Percentiles rank a stretch among this genome's conserved stretches.
phyloP scores from a whole-genome alignment of 2,888 invertebrate species.

The Criorhina ranunculi region DNA sequence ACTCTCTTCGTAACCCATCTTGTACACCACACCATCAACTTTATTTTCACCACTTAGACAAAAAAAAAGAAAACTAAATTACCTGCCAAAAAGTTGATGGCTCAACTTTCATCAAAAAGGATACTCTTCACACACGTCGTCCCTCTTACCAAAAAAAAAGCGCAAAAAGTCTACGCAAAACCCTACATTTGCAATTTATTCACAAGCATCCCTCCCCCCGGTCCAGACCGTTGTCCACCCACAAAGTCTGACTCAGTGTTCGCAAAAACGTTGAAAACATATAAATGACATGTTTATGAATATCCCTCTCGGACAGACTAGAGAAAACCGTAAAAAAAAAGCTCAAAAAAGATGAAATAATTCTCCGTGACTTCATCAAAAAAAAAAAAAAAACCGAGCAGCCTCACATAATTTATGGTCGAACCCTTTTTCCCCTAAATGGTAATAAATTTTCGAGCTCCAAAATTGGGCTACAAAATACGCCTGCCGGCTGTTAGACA shows the following conservation, averaged over 20 bases:
- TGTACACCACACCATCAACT: constrained; percentile 10
- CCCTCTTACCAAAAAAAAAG: too few species aligned
- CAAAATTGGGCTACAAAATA: constrained; percentile 46
- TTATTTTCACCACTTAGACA: constrained; percentile 22
- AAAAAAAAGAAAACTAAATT: constrained; percentile 42
- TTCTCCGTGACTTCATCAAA: constrained; percentile 53
- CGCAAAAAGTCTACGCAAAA: constrained; percentile 9
- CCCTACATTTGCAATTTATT: constrained; percentile 28
- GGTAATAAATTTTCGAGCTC: constrained; percentile 48
- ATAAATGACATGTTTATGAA: constrained; percentile 64
- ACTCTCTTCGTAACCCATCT: background rate
- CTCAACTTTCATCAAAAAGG: constrained; percentile 48
- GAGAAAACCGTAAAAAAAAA: constrained; percentile 2
- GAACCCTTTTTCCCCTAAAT: constrained; percentile 56
- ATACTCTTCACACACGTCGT: constrained; percentile 2
- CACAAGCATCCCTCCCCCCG: background rate
- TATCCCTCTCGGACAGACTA: constrained; percentile 28
- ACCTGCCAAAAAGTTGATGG: constrained; percentile 69
- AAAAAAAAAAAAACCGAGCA: background rate
- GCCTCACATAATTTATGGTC: constrained; percentile 50
- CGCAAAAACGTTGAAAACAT: constrained; percentile 62
- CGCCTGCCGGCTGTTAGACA: constrained; percentile 39
- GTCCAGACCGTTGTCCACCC: constrained; percentile 8
- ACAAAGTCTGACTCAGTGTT: constrained; percentile 6
- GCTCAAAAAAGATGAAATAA: constrained; percentile 33